Conservation (phyloP, 2,888 invertebrate genomes). For the Netelia virgata region DNA sequence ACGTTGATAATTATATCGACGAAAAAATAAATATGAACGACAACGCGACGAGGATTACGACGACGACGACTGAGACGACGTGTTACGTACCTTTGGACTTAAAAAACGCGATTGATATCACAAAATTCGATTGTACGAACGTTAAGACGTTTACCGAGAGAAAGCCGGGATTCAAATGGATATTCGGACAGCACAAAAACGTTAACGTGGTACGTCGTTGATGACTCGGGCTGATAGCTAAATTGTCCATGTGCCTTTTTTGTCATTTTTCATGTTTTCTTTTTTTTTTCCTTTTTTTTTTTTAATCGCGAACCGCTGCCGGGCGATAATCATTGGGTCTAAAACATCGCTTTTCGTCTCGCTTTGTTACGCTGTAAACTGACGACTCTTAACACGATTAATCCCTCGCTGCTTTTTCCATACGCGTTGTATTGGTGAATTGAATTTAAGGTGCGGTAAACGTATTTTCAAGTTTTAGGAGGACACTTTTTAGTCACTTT, state of each 20-base stretch:
- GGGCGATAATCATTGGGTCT: neutral
- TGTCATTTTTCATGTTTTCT: neutral
- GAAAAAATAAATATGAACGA: slow-evolving; percentile 72
- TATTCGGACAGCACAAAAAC: slow-evolving; percentile 86
- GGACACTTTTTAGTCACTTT: no score
- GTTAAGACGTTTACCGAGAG: slow-evolving; percentile 70
- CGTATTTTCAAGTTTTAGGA: no score
- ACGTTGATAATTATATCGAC: slow-evolving; percentile 58
- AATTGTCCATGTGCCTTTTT: slow-evolving; percentile 5
- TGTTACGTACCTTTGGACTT: slow-evolving; percentile 68
- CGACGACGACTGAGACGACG: slow-evolving; percentile 69
- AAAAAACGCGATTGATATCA: slow-evolving; percentile 53
- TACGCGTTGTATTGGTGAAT: no score
- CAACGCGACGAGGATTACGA: slow-evolving; percentile 74
- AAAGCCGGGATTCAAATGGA: slow-evolving; percentile 84
- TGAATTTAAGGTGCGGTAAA: no score
- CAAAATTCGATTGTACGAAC: slow-evolving; percentile 53
- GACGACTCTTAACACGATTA: slow-evolving; percentile 42
- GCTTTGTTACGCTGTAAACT: neutral
- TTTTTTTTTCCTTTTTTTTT: slow-evolving; percentile 17
- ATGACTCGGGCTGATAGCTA: neutral
- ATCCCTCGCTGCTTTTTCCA: neutral
- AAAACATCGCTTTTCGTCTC: neutral
- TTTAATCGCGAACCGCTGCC: neutral
- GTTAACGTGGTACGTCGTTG: slow-evolving; percentile 84